Base-by-base conservation (phyloP, 2,797 vertebrate genomes). In the Dendrocincla fuliginosa region DNA sequence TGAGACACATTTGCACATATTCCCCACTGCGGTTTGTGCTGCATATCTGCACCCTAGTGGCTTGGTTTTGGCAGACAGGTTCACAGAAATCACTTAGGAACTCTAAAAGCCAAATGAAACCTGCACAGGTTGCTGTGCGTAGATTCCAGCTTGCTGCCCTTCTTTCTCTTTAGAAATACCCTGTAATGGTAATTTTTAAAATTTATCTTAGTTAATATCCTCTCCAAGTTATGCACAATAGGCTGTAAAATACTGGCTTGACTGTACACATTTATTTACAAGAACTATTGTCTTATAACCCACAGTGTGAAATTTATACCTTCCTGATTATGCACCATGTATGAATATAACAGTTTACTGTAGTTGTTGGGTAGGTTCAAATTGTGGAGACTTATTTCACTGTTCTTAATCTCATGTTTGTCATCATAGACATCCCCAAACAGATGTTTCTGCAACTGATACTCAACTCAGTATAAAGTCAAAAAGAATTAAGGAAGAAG, bases 41-140 rank as follows among this genome's bases (percentile, higher is more conserved):
- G 69, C 95, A 27, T 81, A 96, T 68, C 89, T 95, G 92, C 87
- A 86, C 92, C 93, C 95, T 97, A 92, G 93, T 93, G 95, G 93
- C 19, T 74, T 90, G 84, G 86, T 50, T 87, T 92, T 87, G 86
- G 61, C 61, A 95, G 73, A 78, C 61, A 63, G 17, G 27, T 70
- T 41, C 37, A 81, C 39, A 89, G 37, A 77, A 89, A 61, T 55
- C 53, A 23, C 37, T 73, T 55, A 35, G 49, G 37, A 69, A 11
- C 18, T 37, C 30, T 63, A 71, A 83, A 81, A 87, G 35, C 5
- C 37, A 75, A 39, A 64, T 22, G 10, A 94, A 85, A 57, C 16
- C 13, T 59, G n/a, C 11, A 39, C 37, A 87, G 25, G 69, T 14
- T 47, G 20, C 25, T 57, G 11, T 44, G 13, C 16, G 56, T n/a